Base-by-base conservation (phyloP, 2,797 vertebrate genomes). In the Propithecus deckenii region DNA sequence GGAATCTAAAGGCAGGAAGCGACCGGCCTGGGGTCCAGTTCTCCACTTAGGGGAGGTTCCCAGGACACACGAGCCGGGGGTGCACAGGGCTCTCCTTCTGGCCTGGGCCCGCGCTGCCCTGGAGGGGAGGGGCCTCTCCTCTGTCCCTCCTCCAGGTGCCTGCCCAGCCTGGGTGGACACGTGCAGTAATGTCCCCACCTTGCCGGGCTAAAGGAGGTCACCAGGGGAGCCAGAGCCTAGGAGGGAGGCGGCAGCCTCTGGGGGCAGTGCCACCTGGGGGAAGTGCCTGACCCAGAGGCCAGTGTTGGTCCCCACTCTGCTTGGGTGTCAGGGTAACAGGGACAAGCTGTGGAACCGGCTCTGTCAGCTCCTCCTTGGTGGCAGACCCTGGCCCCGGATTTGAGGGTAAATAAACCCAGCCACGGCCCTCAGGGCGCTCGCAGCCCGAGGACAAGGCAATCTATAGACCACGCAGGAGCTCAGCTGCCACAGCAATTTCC, bases 41-140 rank as follows among this genome's bases (percentile, higher is more conserved):
- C 14, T 23, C 75, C 43, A 12, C 15, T 59, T 28, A 23, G 32
- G 14, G 4, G 17, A 83, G 18, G 20, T 17, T 32, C 63, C 46
- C 15, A n/a, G 69, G 5, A 5, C 43, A 5, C 0, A 4, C 0
- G n/a, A 12, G 38, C 38, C 55, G 1, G 25, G 35, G 35, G 35
- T 2, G 7, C 3, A 6, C 65, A 61, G 38, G 25, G 83, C 38
- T 22, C 50, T 69, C 48, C 32, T 65, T 15, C 63, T 17, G 30
- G 13, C 38, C 15, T 28, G 69, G 8, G 46, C 30, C 38, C 7
- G 3, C 0, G 13, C 72, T 7, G 8, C 80, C 57, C 78, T 43
- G 5, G 13, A 50, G 35, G 13, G 23, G 38, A 38, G 11, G 30
- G 67, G 15, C 41, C 50, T 59, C 69, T 11, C 75, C 69, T 80